Conservation (phyloP, 2,797 vertebrate species). For the Peromyscus nudipes region DNA sequence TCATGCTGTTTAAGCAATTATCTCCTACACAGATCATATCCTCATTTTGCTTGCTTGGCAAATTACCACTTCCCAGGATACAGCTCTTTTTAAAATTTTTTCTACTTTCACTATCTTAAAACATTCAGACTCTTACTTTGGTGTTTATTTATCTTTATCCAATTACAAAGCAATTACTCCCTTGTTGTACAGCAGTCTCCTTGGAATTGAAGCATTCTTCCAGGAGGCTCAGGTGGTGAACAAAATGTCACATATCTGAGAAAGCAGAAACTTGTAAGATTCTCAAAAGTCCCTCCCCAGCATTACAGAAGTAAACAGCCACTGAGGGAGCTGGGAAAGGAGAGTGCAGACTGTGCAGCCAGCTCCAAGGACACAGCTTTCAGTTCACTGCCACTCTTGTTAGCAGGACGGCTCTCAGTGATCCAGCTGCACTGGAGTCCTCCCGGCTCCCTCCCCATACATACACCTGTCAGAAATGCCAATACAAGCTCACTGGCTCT, state of each 20-base stretch:
- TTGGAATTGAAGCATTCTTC: background rate
- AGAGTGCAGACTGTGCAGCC: background rate
- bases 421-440: background rate
- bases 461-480: background rate
- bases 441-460: background rate
- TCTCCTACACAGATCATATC: background rate
- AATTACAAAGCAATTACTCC: slow-evolving; percentile 6
- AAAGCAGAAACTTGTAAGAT: background rate
- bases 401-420: background rate
- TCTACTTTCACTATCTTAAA: background rate
- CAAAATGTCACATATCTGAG: background rate
- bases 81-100: background rate
- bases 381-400: background rate
- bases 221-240: background rate
- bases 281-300: background rate
- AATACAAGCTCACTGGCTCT: background rate
- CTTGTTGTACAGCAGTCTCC: background rate
- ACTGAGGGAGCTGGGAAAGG: background rate
- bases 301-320: background rate
- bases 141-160: background rate
- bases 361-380: background rate
- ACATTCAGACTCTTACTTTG: slow-evolving; percentile 7
- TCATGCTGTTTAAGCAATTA: background rate
- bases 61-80: background rate
- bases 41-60: slow-evolving; percentile 18